These are phyloP conservation scores for Tichodroma muraria DNA, from an alignment of 2,113 vertebrate genomes.

Conservation along the genomic window DNA sequence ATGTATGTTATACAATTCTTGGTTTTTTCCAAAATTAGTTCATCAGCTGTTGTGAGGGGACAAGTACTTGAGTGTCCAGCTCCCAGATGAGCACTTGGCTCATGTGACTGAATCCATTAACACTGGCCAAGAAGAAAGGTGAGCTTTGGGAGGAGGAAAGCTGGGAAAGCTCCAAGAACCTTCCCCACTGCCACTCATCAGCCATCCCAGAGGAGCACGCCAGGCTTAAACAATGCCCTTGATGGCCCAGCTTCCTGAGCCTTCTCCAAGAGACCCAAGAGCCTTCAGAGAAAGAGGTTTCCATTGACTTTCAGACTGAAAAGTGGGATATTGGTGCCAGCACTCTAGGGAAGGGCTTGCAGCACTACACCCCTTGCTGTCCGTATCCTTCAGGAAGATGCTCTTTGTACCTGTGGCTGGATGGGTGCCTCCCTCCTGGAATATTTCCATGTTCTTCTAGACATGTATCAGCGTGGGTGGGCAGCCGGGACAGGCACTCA, in stretches of 20 bases:
- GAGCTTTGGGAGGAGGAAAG: neutral
- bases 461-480: fast-evolving
- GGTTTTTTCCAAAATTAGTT: neutral
- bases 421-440: neutral
- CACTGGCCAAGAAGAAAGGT: neutral
- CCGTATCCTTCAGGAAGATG: neutral
- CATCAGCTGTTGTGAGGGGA: neutral
- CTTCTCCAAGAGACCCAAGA: neutral
- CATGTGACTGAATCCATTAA: neutral
- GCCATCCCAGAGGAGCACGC: neutral
- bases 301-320: neutral
- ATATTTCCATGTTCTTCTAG: neutral
- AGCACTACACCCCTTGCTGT: neutral
- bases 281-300: neutral
- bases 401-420: neutral
- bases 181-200: neutral
- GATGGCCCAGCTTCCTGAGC: neutral
- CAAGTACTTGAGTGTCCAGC: neutral
- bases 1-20: neutral
- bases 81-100: neutral
- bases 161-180: neutral
- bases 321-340: neutral
- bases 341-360: neutral
- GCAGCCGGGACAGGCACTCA: neutral
- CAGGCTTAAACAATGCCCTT: neutral